Evolutionary conservation across 2,888 invertebrate genomes (phyloP), one percentile per base, ranked within the genome.

Genomic region (Andrena dorsata): DNA sequence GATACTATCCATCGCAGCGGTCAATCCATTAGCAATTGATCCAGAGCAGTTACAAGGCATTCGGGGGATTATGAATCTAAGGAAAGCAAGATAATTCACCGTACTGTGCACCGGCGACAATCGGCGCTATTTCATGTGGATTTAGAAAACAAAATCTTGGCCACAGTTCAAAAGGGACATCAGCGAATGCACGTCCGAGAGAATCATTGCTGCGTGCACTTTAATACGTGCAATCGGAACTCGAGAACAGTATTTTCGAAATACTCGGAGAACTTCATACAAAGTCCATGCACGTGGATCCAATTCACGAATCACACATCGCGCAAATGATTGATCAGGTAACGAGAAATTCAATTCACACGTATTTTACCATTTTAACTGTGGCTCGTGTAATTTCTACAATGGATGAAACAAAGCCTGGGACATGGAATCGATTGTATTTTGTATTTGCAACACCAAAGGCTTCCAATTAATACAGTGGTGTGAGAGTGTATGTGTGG

Each of bases 21-120:
- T 7, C 32, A 72, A 64, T 72, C 20, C n/a, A 72, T 23, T 72
- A 35, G 0, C 51, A 26, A 35, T 7, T 32, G 49, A 64, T 35
- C 16, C 23, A 32, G 32, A 63, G 51, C n/a, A 13, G 51, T 72
- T 32, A 1, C 53, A 13, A 64, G 23, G 7, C 51, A 32, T 32
- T 51, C 10, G 13, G n/a, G 41, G 23, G 4, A 64, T 26, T 26
- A 20, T 10, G 16, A 13, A 2, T 23, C 13, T 16, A 28, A 71
- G 28, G 26, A 47, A 8, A 71, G 61, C 41, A 8, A 20, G 51
- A 51, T 51, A 47, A 47, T 71, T 49, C 5, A 47, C 6, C 8
- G 16, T 5, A 8, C 20, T 2, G 16, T 4, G 41, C 13, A 20
- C 2, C 5, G 10, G 6, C 6, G 28, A 7, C 51, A 51, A 51